Evolutionary conservation across 2,888 invertebrate genomes (phyloP).

Genomic region (Sinopyrophorus schimmeli): DNA sequence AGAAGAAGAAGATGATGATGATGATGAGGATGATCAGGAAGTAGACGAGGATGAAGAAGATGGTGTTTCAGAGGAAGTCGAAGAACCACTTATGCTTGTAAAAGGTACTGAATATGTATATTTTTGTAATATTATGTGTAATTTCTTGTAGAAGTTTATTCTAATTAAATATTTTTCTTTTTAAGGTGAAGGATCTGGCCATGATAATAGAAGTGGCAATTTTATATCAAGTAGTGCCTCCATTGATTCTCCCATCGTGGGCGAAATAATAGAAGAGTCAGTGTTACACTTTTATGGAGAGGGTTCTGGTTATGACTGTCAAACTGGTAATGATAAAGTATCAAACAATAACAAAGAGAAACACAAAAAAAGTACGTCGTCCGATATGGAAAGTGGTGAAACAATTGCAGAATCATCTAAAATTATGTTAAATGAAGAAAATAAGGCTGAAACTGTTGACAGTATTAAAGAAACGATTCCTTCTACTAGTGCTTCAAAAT

Average conservation of each 20-base stretch:
- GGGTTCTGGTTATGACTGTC: slow-evolving; percentile 72
- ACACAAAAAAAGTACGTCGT: too few species aligned
- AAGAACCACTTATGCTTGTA: slow-evolving; percentile 72
- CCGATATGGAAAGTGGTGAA: too few species aligned
- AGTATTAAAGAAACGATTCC: slow-evolving; percentile 35
- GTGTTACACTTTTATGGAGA: slow-evolving; percentile 71
- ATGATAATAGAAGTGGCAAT: slow-evolving; percentile 55
- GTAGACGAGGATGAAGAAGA: slow-evolving; percentile 61
- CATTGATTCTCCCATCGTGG: slow-evolving; percentile 51
- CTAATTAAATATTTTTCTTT: background rate
- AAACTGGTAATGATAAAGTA: slow-evolving; percentile 72
- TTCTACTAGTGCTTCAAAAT: slow-evolving; percentile 30
- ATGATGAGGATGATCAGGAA: slow-evolving; percentile 46
- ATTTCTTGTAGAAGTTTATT: background rate
- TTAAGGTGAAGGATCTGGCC: slow-evolving; percentile 56
- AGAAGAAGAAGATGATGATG: slow-evolving; percentile 56
- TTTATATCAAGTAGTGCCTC: slow-evolving; percentile 28
- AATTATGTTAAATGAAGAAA: slow-evolving; percentile 8
- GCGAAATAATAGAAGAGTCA: slow-evolving; percentile 75
- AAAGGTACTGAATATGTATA: slow-evolving; percentile 50
- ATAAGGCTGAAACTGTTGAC: slow-evolving; percentile 22
- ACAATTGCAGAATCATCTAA: slow-evolving; percentile 1
- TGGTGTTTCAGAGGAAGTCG: too few species aligned
- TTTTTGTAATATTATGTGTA: background rate
- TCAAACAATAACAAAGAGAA: background rate